These are phyloP conservation scores for Halictus ligatus DNA, from an alignment of 2,888 invertebrate species.

Conservation along the genomic window DNA sequence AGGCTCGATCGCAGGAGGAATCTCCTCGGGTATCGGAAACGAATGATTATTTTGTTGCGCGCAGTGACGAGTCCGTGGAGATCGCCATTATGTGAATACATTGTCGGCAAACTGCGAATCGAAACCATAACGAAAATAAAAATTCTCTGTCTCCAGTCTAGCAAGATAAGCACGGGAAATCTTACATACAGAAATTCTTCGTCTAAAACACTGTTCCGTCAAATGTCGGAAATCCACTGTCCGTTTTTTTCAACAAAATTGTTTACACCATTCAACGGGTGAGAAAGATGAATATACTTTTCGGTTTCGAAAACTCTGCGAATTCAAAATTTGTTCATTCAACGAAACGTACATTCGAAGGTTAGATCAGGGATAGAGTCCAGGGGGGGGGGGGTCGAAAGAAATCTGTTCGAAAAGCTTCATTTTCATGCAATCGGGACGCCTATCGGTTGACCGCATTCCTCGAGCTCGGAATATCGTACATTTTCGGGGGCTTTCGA, in stretches of 20 bases:
- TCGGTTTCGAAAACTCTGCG: no score
- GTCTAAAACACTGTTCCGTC: no score
- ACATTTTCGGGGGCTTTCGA: neutral
- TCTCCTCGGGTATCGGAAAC: neutral
- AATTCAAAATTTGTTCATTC: no score
- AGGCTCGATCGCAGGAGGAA: neutral
- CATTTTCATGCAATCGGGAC: neutral
- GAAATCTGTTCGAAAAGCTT: neutral
- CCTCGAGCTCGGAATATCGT: neutral
- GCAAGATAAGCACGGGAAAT: no score
- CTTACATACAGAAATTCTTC: no score
- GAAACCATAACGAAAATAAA: neutral
- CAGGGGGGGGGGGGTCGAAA: no score
- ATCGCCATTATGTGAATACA: neutral
- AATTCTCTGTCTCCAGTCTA: neutral
- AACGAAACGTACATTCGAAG: no score
- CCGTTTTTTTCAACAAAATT: no score
- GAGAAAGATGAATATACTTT: no score
- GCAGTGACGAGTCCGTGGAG: neutral
- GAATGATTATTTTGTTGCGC: slow-evolving; percentile 3
- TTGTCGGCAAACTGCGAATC: neutral
- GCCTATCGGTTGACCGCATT: neutral
- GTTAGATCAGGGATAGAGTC: no score
- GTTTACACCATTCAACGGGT: no score
- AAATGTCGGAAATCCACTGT: no score